Evolutionary conservation across 2,797 vertebrate species (phyloP).

Genomic region (Lerista edwardsae): DNA sequence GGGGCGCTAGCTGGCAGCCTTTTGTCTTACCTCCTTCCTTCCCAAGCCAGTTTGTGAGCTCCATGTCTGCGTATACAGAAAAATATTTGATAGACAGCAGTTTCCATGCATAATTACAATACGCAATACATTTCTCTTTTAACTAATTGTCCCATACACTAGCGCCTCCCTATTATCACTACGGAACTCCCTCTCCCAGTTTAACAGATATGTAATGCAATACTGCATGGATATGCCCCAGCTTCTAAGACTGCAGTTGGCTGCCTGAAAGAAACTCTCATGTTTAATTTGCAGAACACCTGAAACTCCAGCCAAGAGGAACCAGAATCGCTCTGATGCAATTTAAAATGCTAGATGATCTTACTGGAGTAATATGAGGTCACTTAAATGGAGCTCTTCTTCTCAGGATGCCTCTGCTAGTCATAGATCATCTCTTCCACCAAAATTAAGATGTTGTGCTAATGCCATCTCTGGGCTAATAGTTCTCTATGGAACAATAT

Average conservation of each 20-base stretch:
- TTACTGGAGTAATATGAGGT: neutral
- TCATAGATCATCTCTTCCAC: neutral
- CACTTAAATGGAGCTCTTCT: neutral
- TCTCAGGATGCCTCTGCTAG: neutral
- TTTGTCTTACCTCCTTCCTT: neutral
- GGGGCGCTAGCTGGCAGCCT: neutral
- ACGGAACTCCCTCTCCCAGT: neutral
- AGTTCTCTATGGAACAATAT: neutral
- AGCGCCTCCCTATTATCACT: neutral
- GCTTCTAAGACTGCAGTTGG: neutral
- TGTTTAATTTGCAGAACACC: neutral
- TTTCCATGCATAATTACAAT: neutral
- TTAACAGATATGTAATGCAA: neutral
- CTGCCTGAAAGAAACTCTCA: neutral
- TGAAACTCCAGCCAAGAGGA: neutral
- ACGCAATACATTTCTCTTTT: neutral
- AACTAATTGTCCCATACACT: fast-evolving
- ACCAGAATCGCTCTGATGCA: neutral
- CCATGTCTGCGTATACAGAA: neutral
- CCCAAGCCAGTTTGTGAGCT: neutral
- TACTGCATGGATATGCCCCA: neutral
- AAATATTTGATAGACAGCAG: neutral
- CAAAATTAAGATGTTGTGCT: neutral
- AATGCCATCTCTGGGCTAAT: neutral
- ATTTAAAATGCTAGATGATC: neutral